Percentiles rank a stretch among this genome's conserved stretches.
Conservation (phyloP, 2,113 vertebrate genomes). For the Muntiacus muntjak region DNA sequence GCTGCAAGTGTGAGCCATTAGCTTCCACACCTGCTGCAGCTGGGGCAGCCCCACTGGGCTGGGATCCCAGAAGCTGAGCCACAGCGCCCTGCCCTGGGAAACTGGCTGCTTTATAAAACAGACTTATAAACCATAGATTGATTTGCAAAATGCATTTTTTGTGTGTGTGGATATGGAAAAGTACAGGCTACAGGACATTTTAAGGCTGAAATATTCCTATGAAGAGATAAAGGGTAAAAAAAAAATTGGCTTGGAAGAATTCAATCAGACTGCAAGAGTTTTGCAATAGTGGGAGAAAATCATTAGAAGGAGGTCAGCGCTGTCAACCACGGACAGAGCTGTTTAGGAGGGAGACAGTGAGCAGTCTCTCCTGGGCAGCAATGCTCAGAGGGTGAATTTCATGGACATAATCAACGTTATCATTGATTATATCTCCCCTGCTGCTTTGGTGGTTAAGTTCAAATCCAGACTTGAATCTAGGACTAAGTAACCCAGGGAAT, state of each 20-base stretch:
- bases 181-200: not conserved
- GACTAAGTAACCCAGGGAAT: not conserved
- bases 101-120: not conserved
- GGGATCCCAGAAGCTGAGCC: not conserved
- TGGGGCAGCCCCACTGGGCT: not conserved
- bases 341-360: fast-evolving
- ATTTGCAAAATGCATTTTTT: not conserved
- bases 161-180: not conserved
- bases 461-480: not conserved
- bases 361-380: not conserved
- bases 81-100: not conserved
- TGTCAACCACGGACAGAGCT: too few species aligned
- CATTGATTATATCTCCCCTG: not conserved
- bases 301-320: too few species aligned
- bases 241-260: not conserved
- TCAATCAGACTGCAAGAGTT: not conserved
- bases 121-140: not conserved
- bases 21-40: not conserved
- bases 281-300: not conserved
- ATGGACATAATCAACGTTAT: not conserved
- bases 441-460: not conserved
- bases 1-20: not conserved
- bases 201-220: not conserved
- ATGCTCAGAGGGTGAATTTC: not conserved
- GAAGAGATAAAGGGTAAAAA: not conserved